A percentile compares a stretch with the other conserved stretches of the same genome.
phyloP scores from a whole-genome alignment of 2,797 vertebrate genomes.

The Periparus ater region DNA sequence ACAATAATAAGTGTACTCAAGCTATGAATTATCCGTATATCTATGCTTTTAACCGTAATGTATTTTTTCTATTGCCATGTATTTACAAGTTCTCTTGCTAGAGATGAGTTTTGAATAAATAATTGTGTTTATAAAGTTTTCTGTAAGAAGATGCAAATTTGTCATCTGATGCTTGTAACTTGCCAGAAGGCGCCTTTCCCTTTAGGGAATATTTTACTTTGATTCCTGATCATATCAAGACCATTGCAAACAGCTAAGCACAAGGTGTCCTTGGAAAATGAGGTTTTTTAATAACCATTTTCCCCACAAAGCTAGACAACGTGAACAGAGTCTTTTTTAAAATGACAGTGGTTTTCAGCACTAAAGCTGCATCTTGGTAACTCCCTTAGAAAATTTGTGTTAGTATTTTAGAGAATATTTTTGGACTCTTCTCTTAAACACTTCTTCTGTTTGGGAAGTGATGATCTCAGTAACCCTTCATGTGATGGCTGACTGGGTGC shows the following conservation, averaged over 20 bases:
- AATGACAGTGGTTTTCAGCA: background rate
- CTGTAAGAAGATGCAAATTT: constrained; percentile 12
- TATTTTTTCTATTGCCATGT: background rate
- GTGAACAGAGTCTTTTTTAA: background rate
- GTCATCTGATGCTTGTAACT: constrained; percentile 16
- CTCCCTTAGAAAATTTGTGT: background rate
- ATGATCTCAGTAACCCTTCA: background rate
- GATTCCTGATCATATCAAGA: background rate
- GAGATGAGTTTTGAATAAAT: constrained; percentile 15
- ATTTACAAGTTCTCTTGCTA: background rate
- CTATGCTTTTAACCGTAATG: background rate
- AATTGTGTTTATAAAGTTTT: constrained; percentile 17
- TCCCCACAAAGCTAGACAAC: background rate
- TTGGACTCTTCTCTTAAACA: background rate
- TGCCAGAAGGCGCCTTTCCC: background rate
- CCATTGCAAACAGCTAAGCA: background rate
- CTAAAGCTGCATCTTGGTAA: background rate
- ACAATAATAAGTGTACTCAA: background rate
- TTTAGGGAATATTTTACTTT: constrained; percentile 34
- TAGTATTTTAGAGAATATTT: background rate
- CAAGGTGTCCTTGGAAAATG: constrained; percentile 31
- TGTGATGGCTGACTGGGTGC: background rate
- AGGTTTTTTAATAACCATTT: background rate
- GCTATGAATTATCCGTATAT: background rate
- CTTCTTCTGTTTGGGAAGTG: background rate